These are phyloP conservation scores for Anniella stebbinsi DNA, from an alignment of 2,797 vertebrate genomes.

Conservation along the genomic window DNA sequence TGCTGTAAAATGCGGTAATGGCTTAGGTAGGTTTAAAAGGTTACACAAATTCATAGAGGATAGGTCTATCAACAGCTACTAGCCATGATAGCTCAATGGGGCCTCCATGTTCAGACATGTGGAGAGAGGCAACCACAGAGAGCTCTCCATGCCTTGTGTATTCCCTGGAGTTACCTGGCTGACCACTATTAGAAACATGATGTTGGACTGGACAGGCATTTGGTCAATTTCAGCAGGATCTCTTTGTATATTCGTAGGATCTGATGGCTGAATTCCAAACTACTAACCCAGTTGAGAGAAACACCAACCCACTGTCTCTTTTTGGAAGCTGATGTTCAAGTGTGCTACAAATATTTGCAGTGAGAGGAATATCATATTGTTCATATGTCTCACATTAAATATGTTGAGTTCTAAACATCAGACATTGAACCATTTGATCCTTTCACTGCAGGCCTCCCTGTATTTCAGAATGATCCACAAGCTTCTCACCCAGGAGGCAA, in stretches of 20 bases:
- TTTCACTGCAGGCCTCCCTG: background rate
- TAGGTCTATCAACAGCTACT: too few species aligned
- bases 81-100: background rate
- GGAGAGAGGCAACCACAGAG: background rate
- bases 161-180: background rate
- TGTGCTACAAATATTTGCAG: background rate
- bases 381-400: background rate
- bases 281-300: background rate
- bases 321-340: background rate
- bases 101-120: background rate
- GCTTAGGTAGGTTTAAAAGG: background rate
- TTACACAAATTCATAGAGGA: background rate
- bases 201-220: background rate
- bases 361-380: background rate
- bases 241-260: background rate
- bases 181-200: background rate
- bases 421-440: background rate
- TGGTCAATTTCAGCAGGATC: background rate
- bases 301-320: background rate
- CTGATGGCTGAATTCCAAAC: background rate
- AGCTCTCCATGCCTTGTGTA: background rate
- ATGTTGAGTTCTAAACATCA: background rate
- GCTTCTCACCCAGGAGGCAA: background rate
- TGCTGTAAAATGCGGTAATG: background rate
- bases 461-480: background rate